Percentiles rank a stretch among this genome's conserved stretches.
Evolutionary conservation across 2,113 vertebrate genomes (phyloP).

Genomic region (Burhinus bistriatus): DNA sequence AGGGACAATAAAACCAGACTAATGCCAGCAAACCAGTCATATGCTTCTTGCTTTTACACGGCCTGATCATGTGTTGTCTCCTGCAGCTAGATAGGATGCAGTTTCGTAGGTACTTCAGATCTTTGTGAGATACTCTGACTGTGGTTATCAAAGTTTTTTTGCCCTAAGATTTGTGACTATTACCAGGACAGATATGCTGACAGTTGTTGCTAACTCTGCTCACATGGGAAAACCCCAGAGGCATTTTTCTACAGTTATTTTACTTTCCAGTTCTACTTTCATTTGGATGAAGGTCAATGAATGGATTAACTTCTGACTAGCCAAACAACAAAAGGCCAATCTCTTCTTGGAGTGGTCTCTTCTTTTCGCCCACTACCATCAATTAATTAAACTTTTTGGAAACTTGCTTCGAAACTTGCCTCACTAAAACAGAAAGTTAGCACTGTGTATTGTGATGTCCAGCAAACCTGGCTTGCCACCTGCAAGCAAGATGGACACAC

Average conservation of each 20-base stretch:
- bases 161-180: not conserved
- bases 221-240: constrained; percentile 7
- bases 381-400: not conserved
- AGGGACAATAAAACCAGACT: constrained; percentile 20
- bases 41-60: not conserved
- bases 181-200: not conserved
- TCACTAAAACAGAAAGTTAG: not conserved
- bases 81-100: not conserved
- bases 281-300: not conserved
- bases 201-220: not conserved
- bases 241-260: not conserved
- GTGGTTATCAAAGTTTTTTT: not conserved
- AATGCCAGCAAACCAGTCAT: constrained; percentile 20
- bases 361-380: not conserved
- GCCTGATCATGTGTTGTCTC: constrained; percentile 40
- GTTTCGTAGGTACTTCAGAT: constrained; percentile 18
- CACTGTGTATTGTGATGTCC: too few species aligned
- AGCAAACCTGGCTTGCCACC: not conserved
- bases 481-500: not conserved
- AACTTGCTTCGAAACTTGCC: not conserved
- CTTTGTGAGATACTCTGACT: not conserved
- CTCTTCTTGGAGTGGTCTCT: not conserved
- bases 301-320: not conserved
- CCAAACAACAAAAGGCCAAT: not conserved
- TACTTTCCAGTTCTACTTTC: not conserved